A percentile compares a stretch with the other conserved stretches of the same genome.
Conservation (phyloP, 1,140 invertebrate species). For the Neodiprion lecontei region DNA sequence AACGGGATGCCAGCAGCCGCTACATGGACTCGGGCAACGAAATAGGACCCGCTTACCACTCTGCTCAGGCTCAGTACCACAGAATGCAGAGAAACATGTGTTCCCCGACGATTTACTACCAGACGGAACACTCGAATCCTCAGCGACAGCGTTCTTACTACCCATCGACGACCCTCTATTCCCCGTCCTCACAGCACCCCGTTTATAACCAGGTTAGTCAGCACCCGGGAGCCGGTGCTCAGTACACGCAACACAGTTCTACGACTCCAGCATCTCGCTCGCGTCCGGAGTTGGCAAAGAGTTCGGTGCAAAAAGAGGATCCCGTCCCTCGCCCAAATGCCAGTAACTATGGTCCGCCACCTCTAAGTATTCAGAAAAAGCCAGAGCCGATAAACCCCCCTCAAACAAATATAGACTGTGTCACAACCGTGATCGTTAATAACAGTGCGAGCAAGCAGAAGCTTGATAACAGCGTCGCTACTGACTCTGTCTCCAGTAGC, state of each 20-base stretch:
- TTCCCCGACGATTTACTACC: constrained; percentile 27
- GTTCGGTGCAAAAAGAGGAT: constrained; percentile 33
- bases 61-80: constrained; percentile 38
- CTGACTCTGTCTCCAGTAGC: background rate
- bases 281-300: constrained; percentile 29
- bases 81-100: constrained; percentile 29
- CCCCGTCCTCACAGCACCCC: constrained; percentile 37
- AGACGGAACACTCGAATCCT: constrained; percentile 38
- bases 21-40: constrained; percentile 43
- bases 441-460: constrained; percentile 38
- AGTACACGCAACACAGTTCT: constrained; percentile 39
- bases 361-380: constrained; percentile 38
- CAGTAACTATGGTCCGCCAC: constrained; percentile 14
- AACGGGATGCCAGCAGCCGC: constrained; percentile 41
- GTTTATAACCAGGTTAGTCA: constrained; percentile 37
- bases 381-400: constrained; percentile 38
- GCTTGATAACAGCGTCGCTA: constrained; percentile 30
- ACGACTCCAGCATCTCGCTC: constrained; percentile 20
- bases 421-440: constrained; percentile 43
- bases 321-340: constrained; percentile 8
- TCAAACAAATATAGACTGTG: constrained; percentile 39
- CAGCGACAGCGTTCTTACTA: constrained; percentile 38
- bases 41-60: constrained; percentile 43
- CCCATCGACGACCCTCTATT: constrained; percentile 32
- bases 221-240: constrained; percentile 32